Percentiles rank a stretch among this genome's conserved stretches.
These are phyloP conservation scores for Anaspis maculata DNA, from an alignment of 2,888 invertebrate genomes.

Conservation along the genomic window DNA sequence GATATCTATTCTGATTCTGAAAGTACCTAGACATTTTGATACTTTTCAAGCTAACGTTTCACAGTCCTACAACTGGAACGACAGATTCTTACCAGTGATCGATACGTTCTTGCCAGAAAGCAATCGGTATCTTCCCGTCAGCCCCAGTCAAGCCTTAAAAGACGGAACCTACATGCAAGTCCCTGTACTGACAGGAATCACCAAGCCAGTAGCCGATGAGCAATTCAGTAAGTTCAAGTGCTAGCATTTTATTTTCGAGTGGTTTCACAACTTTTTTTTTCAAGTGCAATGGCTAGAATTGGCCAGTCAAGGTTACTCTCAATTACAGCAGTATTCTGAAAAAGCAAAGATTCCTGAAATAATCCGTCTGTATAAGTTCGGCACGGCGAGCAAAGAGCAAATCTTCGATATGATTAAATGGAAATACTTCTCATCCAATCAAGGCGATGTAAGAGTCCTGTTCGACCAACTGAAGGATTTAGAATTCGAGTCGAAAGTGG, in stretches of 20 bases:
- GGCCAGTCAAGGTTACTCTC: slow-evolving; percentile 46
- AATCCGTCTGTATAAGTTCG: slow-evolving; percentile 42
- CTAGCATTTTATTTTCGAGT: not conserved
- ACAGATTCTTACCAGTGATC: slow-evolving; percentile 53
- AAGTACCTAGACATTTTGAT: too few species aligned
- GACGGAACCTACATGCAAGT: slow-evolving; percentile 49
- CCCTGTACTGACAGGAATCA: slow-evolving; percentile 59
- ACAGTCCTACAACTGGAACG: slow-evolving; percentile 53
- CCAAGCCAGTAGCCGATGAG: slow-evolving; percentile 44
- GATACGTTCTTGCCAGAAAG: slow-evolving; percentile 53
- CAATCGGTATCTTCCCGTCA: slow-evolving; percentile 53
- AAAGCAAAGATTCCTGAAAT: slow-evolving; percentile 52
- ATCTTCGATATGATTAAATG: slow-evolving; percentile 47
- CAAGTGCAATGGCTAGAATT: slow-evolving; percentile 53
- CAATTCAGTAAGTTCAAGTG: slow-evolving; percentile 23
- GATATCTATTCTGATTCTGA: too few species aligned
- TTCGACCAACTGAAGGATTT: slow-evolving; percentile 47
- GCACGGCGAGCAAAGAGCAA: slow-evolving; percentile 23
- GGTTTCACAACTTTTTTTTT: slow-evolving; percentile 20
- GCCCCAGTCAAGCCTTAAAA: slow-evolving; percentile 48
- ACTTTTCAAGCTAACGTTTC: too few species aligned
- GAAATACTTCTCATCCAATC: slow-evolving; percentile 46
- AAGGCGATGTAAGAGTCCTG: slow-evolving; percentile 38
- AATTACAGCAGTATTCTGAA: slow-evolving; percentile 51
- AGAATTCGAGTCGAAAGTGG: slow-evolving; percentile 50